Evolutionary conservation across 2,888 invertebrate genomes (phyloP).

Genomic region (Perdita meconis): DNA sequence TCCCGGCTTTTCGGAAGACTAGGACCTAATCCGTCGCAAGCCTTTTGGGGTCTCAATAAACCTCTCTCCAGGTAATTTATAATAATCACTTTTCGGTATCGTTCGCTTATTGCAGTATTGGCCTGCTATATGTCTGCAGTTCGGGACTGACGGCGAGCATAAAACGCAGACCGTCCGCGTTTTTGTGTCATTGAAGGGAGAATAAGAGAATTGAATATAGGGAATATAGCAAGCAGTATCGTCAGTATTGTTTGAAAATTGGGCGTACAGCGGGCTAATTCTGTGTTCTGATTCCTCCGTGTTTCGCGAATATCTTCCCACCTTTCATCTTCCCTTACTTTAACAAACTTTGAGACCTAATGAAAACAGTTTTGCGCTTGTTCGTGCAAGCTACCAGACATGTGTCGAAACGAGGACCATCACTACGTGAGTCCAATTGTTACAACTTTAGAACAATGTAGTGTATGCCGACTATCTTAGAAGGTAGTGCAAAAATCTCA

Average conservation of each 20-base stretch:
- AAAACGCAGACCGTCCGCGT: too few relatives aligned
- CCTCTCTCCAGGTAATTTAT: conserved; percentile 84
- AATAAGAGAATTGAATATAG: too few relatives aligned
- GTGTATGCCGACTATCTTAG: conserved; percentile 59
- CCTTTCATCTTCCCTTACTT: too few relatives aligned
- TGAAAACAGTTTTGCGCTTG: conserved; percentile 66
- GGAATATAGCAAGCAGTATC: too few relatives aligned
- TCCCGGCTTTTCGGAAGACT: conserved; percentile 86
- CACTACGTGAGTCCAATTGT: conserved; percentile 81
- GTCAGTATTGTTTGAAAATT: too few relatives aligned
- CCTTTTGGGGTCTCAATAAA: conserved; percentile 85
- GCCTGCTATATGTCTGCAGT: too few relatives aligned
- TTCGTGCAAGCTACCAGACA: conserved; percentile 83
- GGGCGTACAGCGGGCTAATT: neutral
- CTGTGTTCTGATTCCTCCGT: neutral
- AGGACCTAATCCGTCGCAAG: conserved; percentile 79
- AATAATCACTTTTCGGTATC: neutral
- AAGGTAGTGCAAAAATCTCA: conserved; percentile 58
- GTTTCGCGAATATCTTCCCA: neutral
- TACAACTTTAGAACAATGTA: conserved; percentile 66
- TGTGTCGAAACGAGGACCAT: conserved; percentile 81
- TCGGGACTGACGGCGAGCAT: too few relatives aligned
- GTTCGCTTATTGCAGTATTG: too few relatives aligned
- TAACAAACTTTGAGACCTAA: conserved; percentile 19
- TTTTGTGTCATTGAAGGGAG: too few relatives aligned